Evolutionary conservation across 2,888 invertebrate species (phyloP).

Genomic region (Encarsia formosa): DNA sequence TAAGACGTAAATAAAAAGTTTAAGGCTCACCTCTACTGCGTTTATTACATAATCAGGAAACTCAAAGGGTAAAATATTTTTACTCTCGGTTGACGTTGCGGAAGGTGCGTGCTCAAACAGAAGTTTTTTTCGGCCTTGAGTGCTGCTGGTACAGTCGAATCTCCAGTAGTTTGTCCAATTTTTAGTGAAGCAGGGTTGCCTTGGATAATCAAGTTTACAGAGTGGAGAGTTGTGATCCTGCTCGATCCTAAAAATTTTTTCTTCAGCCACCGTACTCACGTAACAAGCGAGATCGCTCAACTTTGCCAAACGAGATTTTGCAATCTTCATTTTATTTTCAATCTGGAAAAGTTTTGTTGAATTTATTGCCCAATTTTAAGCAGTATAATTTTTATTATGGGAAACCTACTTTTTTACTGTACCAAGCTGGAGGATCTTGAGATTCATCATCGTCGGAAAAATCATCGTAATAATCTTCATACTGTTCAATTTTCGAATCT

Average conservation of each 20-base stretch:
- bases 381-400: neutral
- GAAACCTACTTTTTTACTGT: conserved; percentile 9
- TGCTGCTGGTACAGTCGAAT: conserved; percentile 25
- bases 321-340: conserved; percentile 13
- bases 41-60: conserved; percentile 20
- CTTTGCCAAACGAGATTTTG: conserved; percentile 9
- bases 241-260: conserved; percentile 15
- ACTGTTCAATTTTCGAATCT: conserved; percentile 3
- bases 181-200: conserved; percentile 11
- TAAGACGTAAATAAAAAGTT: too few species aligned
- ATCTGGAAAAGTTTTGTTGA: conserved; percentile 2
- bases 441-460: conserved; percentile 8
- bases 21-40: conserved; percentile 18
- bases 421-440: conserved; percentile 10
- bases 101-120: conserved; percentile 13
- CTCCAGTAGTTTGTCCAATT: conserved; percentile 24
- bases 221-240: conserved; percentile 20
- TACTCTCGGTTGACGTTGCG: conserved; percentile 4
- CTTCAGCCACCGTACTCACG: neutral
- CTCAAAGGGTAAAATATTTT: conserved; percentile 7
- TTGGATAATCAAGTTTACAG: conserved; percentile 21
- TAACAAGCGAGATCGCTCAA: conserved; percentile 13
- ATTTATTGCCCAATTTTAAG: too few species aligned
- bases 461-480: conserved; percentile 20
- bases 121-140: conserved; percentile 11